A percentile compares a stretch with the other conserved stretches of the same genome.
These are phyloP conservation scores for Phenganax stokvisi DNA, from an alignment of 92 coral and sea anemone species.

Conservation along the genomic window DNA sequence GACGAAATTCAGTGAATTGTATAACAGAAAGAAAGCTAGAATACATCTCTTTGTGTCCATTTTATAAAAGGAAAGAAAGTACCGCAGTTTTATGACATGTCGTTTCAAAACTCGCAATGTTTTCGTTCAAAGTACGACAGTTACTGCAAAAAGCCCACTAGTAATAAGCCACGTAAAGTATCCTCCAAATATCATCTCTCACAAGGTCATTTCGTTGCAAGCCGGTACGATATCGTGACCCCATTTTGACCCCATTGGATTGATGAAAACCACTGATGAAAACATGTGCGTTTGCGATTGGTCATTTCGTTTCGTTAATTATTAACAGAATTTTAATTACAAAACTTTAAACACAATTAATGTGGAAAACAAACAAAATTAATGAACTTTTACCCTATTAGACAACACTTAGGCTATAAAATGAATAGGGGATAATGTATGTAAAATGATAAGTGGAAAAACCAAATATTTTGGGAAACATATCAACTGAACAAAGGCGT, in stretches of 20 bases:
- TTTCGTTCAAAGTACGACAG: neutral
- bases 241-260: neutral
- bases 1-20: neutral
- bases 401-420: neutral
- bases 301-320: conserved; percentile 9
- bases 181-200: neutral
- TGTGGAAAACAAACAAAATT: neutral
- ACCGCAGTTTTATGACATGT: neutral
- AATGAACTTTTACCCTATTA: neutral
- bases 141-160: neutral
- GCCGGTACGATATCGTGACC: neutral
- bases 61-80: neutral
- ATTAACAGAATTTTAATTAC: conserved; percentile 10
- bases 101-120: neutral
- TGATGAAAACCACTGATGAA: too few species aligned
- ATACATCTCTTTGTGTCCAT: neutral
- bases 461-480: neutral
- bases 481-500: neutral
- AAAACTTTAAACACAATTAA: neutral
- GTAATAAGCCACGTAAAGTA: neutral
- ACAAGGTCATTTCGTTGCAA: neutral
- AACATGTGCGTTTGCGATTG: neutral
- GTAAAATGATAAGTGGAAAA: neutral
- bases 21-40: neutral
- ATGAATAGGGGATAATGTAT: neutral